Conservation (phyloP, 2,113 vertebrate genomes). For the Pollimyrus isidori region DNA sequence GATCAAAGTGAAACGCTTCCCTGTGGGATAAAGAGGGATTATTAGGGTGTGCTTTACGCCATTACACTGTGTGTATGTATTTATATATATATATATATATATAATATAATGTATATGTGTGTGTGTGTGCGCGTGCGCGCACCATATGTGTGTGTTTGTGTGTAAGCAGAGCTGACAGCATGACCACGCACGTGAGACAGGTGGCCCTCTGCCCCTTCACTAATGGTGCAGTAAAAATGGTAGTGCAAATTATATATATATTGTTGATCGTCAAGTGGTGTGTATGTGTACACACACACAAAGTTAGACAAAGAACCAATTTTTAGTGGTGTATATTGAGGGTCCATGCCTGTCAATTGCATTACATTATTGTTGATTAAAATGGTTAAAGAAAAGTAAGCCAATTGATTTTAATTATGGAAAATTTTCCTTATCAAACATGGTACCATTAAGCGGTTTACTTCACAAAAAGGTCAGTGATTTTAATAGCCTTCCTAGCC, state of each 20-base stretch:
- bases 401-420: background rate
- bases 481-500: background rate
- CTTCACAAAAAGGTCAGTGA: background rate
- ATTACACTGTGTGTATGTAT: background rate
- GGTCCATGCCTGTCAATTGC: background rate
- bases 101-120: background rate
- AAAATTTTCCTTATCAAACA: background rate
- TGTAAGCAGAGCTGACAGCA: constrained; percentile 23
- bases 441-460: background rate
- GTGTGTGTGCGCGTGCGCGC: background rate
- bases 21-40: constrained; percentile 7
- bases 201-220: background rate
- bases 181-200: constrained; percentile 15
- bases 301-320: background rate
- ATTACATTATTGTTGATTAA: background rate
- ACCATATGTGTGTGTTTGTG: background rate
- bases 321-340: background rate
- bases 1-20: constrained; percentile 10
- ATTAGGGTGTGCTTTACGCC: background rate
- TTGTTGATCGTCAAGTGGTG: background rate
- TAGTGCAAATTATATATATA: background rate
- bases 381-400: background rate
- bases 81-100: background rate
- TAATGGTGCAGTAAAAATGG: background rate
- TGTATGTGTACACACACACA: background rate